Percentiles rank a stretch among this genome's conserved stretches.
These are phyloP conservation scores for Smittia aterrima DNA, from an alignment of 2,888 invertebrate species.

Conservation along the genomic window DNA sequence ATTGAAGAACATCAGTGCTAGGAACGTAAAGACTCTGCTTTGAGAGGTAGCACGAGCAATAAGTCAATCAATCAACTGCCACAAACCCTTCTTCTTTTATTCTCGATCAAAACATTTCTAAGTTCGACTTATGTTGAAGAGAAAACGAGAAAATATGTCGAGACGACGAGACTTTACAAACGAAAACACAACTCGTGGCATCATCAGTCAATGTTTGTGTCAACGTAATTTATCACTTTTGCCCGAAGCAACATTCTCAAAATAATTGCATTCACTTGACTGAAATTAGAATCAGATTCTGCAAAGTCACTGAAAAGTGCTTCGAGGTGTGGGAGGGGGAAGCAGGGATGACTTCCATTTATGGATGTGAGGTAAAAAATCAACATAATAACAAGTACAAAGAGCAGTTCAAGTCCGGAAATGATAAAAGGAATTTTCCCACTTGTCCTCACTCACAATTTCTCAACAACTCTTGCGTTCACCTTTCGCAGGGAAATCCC, in stretches of 20 bases:
- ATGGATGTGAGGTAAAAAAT: not conserved
- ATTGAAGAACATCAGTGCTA: not conserved
- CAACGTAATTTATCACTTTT: slow-evolving; percentile 39
- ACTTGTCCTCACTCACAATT: too few species aligned
- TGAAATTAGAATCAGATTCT: slow-evolving; percentile 22
- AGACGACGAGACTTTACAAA: slow-evolving; percentile 3
- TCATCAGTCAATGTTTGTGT: slow-evolving; percentile 32
- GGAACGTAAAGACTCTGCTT: not conserved
- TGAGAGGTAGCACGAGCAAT: not conserved
- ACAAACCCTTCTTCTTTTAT: not conserved
- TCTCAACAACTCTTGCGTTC: too few species aligned
- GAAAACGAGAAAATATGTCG: not conserved
- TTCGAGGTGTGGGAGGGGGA: too few species aligned
- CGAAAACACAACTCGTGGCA: slow-evolving; percentile 27
- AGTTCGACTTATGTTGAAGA: too few species aligned
- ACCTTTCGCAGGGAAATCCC: too few species aligned
- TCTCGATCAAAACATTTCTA: not conserved
- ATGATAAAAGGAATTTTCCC: too few species aligned
- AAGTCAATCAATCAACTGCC: slow-evolving; percentile 19
- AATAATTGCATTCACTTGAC: slow-evolving; percentile 39
- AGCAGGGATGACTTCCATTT: too few species aligned
- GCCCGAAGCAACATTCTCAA: slow-evolving; percentile 23
- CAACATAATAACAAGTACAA: too few species aligned
- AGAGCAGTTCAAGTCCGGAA: too few species aligned
- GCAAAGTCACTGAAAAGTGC: slow-evolving; percentile 10